A percentile compares a stretch with the other conserved stretches of the same genome.
Evolutionary conservation across 2,797 vertebrate genomes (phyloP).

Genomic region (Poecilia gillii): DNA sequence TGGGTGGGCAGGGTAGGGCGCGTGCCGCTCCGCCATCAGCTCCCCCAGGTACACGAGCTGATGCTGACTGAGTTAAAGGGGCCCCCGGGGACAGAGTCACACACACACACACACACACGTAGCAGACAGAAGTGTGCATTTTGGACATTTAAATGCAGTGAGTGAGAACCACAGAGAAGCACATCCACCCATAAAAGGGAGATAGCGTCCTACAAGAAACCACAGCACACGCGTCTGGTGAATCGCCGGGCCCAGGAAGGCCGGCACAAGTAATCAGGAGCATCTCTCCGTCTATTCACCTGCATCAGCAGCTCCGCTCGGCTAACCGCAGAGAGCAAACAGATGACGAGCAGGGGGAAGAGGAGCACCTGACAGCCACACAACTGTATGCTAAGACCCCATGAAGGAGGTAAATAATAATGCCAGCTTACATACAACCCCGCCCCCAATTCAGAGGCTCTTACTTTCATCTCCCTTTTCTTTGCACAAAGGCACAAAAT

Average conservation of each 20-base stretch:
- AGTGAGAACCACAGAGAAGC: conserved; percentile 59
- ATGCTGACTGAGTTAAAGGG: conserved; percentile 81
- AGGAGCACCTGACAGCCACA: conserved; percentile 64
- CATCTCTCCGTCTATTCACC: conserved; percentile 60
- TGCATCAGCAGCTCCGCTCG: conserved; percentile 39
- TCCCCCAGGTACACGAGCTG: conserved; percentile 80
- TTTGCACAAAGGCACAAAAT: conserved; percentile 63
- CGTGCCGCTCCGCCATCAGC: conserved; percentile 73
- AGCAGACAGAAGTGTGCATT: conserved; percentile 37
- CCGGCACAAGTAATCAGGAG: conserved; percentile 57
- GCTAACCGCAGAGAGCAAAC: conserved; percentile 72
- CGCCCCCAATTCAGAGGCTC: conserved; percentile 37
- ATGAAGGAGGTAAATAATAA: conserved; percentile 66
- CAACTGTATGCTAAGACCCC: conserved; percentile 67
- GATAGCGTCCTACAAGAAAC: conserved; percentile 70
- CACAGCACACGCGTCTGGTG: conserved; percentile 63
- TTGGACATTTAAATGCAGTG: conserved; percentile 48
- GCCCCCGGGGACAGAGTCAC: conserved; percentile 50
- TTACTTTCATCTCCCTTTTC: conserved; percentile 53
- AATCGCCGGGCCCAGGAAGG: conserved; percentile 38
- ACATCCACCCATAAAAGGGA: conserved; percentile 53
- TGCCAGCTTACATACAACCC: conserved; percentile 44
- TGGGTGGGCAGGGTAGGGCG: conserved; percentile 79
- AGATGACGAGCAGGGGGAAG: conserved; percentile 49
- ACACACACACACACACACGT: conserved; percentile 41